phyloP scores from a whole-genome alignment of 1,140 invertebrate species.

The Zophobas morio region DNA sequence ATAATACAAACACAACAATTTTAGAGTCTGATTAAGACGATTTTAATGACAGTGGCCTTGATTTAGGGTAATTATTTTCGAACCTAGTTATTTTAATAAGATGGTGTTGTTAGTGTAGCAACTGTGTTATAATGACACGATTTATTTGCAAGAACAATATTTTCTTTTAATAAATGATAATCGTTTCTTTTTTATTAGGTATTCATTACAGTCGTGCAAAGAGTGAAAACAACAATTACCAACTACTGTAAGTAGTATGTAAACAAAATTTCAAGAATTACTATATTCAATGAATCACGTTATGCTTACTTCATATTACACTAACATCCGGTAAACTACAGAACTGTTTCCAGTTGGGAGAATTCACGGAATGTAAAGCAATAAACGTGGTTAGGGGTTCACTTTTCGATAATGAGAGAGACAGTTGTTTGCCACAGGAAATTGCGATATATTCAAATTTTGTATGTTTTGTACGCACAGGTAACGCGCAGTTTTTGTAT shows the following conservation, averaged over 20 bases:
- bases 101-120: neutral
- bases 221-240: too few relatives aligned
- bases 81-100: slow-evolving; percentile 20
- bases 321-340: slow-evolving; percentile 27
- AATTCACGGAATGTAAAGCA: slow-evolving; percentile 40
- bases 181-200: too few relatives aligned
- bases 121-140: too few relatives aligned
- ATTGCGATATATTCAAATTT: slow-evolving; percentile 47
- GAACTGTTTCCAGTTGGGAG: slow-evolving; percentile 34
- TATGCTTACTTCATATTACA: slow-evolving; percentile 18
- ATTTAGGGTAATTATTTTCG: slow-evolving; percentile 22
- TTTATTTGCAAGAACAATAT: too few relatives aligned
- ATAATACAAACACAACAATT: neutral
- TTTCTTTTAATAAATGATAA: too few relatives aligned
- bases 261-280: neutral
- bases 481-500: neutral
- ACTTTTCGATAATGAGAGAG: slow-evolving; percentile 36
- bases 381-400: slow-evolving; percentile 25
- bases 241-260: too few relatives aligned
- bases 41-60: slow-evolving; percentile 13
- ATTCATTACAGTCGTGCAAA: too few relatives aligned
- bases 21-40: neutral
- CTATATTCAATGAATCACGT: slow-evolving; percentile 26
- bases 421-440: slow-evolving; percentile 29
- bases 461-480: neutral